Base-by-base conservation (phyloP, 35 echinoderm and acorn worm species). In the Holothuria glaberrima region DNA sequence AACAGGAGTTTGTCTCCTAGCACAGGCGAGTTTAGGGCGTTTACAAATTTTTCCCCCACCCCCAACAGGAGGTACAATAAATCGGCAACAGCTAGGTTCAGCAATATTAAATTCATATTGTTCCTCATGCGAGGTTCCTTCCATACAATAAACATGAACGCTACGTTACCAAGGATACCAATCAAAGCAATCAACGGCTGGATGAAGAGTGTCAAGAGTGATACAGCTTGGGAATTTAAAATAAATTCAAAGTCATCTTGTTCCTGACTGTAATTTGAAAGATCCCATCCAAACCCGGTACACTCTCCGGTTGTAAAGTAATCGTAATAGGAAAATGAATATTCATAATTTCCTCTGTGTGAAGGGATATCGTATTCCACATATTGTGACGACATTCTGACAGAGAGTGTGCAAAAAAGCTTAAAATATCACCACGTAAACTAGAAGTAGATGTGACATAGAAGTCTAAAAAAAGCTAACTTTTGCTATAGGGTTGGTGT, bases 21-120 rank as follows among this genome's bases (percentile, higher is more conserved):
- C 34, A 92, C 65, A n/a, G 89, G 89, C 21, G 93, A 91, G 22
- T 22, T 28, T 20, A 44, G n/a, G 46, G 41, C 82, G 27, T 77
- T 60, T 59, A 86, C 80, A 22, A 91, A 48, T 60, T 94, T 94
- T 48, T 94, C 93, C 9, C 85, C 85, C 9, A 82, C 71, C 21
- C 90, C 93, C 4, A 91, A 68, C 4, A 65, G 24, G 41, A 94
- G 63, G 45, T 80, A 91, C 28, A 94, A 73, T 13, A 88, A 25
- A 65, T 94, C 89, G 27, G 93, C 85, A 26, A 94, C 64, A 22
- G 93, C 89, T 38, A 94, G 36, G 50, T 91, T 88, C 17, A 91
- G 57, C 18, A 94, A 70, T 59, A 90, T 86, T 2, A 62, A 44
- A 64, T 94, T 94, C 22, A 86, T 86, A 65, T 82, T 92, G 62